A percentile compares a stretch with the other conserved stretches of the same genome.
Conservation (phyloP, 2,797 vertebrate genomes). For the Yasuhikotakia modesta region DNA sequence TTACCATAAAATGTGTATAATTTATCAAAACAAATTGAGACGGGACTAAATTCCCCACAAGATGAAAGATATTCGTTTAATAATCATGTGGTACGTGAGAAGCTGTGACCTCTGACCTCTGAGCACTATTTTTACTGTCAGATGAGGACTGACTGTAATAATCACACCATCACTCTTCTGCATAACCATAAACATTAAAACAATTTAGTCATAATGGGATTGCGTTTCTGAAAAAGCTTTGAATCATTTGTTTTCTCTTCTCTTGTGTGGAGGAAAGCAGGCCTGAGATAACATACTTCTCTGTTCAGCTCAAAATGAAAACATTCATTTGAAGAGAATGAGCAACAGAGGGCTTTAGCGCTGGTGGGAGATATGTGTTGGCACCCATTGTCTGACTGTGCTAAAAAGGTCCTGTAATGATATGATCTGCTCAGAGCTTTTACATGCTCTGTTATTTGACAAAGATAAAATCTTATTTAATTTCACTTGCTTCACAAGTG, state of each 20-base stretch:
- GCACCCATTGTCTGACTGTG: slow-evolving; percentile 10
- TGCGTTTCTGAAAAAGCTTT: slow-evolving; percentile 60
- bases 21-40: slow-evolving; percentile 6
- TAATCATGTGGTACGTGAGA: slow-evolving; percentile 1
- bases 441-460: slow-evolving; percentile 8
- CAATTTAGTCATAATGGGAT: slow-evolving; percentile 57
- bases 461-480: slow-evolving; percentile 7
- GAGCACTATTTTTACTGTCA: slow-evolving; percentile 51
- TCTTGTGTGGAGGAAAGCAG: slow-evolving; percentile 62
- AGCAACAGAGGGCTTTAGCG: slow-evolving; percentile 66
- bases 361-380: slow-evolving; percentile 51
- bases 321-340: slow-evolving; percentile 74
- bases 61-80: neutral
- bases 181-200: slow-evolving; percentile 57
- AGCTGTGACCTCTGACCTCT: slow-evolving; percentile 10
- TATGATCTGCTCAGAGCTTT: neutral
- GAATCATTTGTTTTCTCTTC: slow-evolving; percentile 70
- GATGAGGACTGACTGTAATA: slow-evolving; percentile 43
- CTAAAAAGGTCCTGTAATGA: neutral
- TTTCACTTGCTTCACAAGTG: slow-evolving; percentile 7
- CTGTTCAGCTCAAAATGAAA: slow-evolving; percentile 76
- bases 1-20: neutral
- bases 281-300: slow-evolving; percentile 78
- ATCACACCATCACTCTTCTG: slow-evolving; percentile 42
- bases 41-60: neutral